Evolutionary conservation across 2,113 vertebrate genomes (phyloP), one percentile per base, ranked within the genome.

Genomic region (Podarcis raffonei): DNA sequence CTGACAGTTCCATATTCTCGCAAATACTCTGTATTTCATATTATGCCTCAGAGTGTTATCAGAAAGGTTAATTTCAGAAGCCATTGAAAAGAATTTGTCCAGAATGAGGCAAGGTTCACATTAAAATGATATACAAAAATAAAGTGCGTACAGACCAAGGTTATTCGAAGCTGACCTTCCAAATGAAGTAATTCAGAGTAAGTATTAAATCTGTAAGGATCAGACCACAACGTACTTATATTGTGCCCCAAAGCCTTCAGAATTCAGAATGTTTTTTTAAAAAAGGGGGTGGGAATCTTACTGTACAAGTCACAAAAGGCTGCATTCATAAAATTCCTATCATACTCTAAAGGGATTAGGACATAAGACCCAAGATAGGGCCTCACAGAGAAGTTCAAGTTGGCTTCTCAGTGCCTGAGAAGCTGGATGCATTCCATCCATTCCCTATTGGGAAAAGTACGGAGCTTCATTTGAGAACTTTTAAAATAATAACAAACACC

Each of bases 91-190:
- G 32, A 62, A 59, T 78, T 91, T 92, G 6, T 42, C 84, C 6
- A 86, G 35, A 53, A 86, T 83, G 32, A 94, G 23, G 3, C 30
- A 89, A 90, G 69, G 57, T 3, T 69, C 77, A 27, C 32, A 79
- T 9, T 57, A 94, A 92, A 89, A 13, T 0, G 83, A 86, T 78
- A 93, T 62, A 87, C 83, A 89, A 84, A 91, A 57, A 91, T 87
- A 32, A 88, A n/a, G 42, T 85, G 9, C 9, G 90, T 89, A 59
- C 77, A 80, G 59, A 89, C 75, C 91, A 93, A 87, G 85, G 69
- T 90, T 90, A 79, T 84, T 35, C 22, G 82, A 88, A 12, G 2
- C 11, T 89, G n/a, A 15, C n/a, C 90, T 89, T 37, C 85, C 2
- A 35, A 78, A 37, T 89, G 62, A 93, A 88, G 18, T 48, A 81